Evolutionary conservation across 2,113 vertebrate genomes (phyloP).

Genomic region (Rhinolophus ferrumequinum): DNA sequence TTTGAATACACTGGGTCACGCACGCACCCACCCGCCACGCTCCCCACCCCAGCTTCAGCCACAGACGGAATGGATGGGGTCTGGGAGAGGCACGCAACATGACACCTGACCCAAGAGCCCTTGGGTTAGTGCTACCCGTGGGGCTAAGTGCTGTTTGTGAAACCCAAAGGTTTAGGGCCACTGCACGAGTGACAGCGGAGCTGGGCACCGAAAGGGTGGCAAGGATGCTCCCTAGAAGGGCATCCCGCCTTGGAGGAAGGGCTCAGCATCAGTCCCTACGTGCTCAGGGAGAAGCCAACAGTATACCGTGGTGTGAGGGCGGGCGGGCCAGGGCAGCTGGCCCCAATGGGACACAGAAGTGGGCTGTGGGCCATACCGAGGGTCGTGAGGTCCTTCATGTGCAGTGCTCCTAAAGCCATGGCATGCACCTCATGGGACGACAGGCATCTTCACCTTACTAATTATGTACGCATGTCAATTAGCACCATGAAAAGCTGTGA

Average conservation of each 20-base stretch:
- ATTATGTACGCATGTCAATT: accelerated
- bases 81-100: accelerated
- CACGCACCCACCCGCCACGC: accelerated
- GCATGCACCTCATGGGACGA: accelerated
- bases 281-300: not conserved
- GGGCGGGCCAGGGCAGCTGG: too few species aligned
- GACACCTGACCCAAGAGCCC: not conserved
- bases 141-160: accelerated
- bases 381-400: accelerated
- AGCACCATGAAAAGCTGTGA: accelerated
- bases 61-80: accelerated
- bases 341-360: not conserved
- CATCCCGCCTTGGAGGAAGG: not conserved
- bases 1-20: accelerated
- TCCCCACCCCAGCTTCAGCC: too few species aligned
- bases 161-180: accelerated
- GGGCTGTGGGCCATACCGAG: accelerated
- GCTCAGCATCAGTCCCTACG: accelerated
- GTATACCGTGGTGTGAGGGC: accelerated
- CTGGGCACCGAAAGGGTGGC: accelerated
- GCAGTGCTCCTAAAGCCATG: not conserved
- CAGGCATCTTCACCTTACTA: accelerated
- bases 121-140: accelerated
- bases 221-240: not conserved
- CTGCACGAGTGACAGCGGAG: not conserved